A percentile compares a stretch with the other conserved stretches of the same genome.
Evolutionary conservation across 1,140 invertebrate species (phyloP).

Genomic region (Apis dorsata): DNA sequence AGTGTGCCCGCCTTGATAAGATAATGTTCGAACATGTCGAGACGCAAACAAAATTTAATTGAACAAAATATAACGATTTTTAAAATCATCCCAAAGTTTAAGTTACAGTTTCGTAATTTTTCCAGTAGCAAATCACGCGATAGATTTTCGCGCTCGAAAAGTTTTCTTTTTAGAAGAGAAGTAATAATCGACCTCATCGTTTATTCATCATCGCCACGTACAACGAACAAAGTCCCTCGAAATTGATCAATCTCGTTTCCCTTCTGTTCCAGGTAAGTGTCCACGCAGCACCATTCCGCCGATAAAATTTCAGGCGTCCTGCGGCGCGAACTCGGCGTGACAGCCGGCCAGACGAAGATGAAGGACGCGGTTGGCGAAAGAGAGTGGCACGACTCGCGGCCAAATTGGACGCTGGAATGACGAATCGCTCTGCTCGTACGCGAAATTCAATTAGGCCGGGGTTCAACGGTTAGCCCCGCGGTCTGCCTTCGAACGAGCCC

Average conservation of each 20-base stretch:
- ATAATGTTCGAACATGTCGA: neutral
- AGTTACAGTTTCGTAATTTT: too few relatives aligned
- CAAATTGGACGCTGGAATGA: constrained; percentile 65
- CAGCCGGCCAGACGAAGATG: constrained; percentile 45
- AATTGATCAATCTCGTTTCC: constrained; percentile 7
- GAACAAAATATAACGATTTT: neutral
- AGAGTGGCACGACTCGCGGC: constrained; percentile 54
- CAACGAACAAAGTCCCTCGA: neutral
- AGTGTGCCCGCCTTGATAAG: neutral
- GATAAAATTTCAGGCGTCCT: constrained; percentile 41
- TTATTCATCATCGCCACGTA: too few relatives aligned
- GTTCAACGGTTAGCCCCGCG: constrained; percentile 56
- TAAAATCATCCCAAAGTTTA: too few relatives aligned
- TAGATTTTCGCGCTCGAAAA: too few relatives aligned
- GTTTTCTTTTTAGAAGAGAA: too few relatives aligned
- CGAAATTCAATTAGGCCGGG: constrained; percentile 64
- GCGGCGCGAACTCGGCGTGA: constrained; percentile 24
- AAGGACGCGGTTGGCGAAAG: constrained; percentile 58
- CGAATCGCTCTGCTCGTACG: constrained; percentile 56
- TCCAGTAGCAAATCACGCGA: too few relatives aligned
- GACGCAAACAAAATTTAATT: neutral
- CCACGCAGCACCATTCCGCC: neutral
- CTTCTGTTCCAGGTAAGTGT: constrained; percentile 68
- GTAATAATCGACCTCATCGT: too few relatives aligned
- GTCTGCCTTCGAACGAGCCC: constrained; percentile 53